Percentiles rank a stretch among this genome's conserved stretches.
phyloP scores from a whole-genome alignment of 2,888 invertebrate species.

The Andrena dorsata region DNA sequence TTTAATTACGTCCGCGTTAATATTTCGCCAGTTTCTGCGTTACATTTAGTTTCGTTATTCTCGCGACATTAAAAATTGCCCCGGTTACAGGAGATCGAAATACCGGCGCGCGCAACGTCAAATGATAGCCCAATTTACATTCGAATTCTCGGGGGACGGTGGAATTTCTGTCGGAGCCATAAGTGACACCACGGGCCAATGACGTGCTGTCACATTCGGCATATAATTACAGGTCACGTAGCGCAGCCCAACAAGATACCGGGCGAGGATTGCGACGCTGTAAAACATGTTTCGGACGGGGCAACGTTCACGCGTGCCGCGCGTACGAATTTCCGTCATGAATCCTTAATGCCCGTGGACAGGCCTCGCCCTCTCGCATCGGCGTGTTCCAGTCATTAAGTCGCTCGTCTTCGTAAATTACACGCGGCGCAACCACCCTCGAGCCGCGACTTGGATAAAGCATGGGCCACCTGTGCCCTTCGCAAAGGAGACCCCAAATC shows the following conservation, averaged over 20 bases:
- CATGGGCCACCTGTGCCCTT: conserved; percentile 10
- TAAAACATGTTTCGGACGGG: conserved; percentile 72
- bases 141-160: conserved; percentile 9
- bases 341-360: conserved; percentile 65
- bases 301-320: conserved; percentile 61
- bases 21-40: neutral
- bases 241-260: conserved; percentile 66
- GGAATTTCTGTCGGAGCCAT: conserved; percentile 42
- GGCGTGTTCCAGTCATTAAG: conserved; percentile 33
- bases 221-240: conserved; percentile 76
- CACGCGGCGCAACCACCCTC: conserved; percentile 13
- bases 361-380: conserved; percentile 23
- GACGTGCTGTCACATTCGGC: conserved; percentile 56
- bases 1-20: conserved; percentile 17
- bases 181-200: conserved; percentile 36
- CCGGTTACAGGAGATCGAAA: neutral
- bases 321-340: conserved; percentile 71
- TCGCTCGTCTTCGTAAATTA: conserved; percentile 38
- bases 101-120: neutral
- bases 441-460: conserved; percentile 6
- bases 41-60: neutral
- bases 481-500: neutral
- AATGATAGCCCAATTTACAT: neutral
- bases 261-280: conserved; percentile 57
- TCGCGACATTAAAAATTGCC: neutral